Evolutionary conservation across 2,113 vertebrate genomes (phyloP).

Genomic region (Thymallus thymallus): DNA sequence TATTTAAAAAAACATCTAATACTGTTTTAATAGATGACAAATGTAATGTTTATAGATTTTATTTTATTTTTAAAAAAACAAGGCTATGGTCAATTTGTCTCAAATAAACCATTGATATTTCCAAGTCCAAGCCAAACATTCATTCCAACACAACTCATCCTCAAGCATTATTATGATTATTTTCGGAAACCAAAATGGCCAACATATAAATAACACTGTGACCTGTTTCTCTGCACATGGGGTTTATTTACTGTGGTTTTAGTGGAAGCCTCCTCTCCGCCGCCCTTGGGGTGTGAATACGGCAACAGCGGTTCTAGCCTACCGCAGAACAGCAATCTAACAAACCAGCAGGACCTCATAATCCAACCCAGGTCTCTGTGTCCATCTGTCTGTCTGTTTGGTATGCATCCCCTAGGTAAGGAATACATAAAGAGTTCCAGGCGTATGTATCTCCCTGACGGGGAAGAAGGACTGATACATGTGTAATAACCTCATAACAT

Average conservation of each 20-base stretch:
- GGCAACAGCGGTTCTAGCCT: constrained; percentile 41
- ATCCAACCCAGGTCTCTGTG: constrained; percentile 62
- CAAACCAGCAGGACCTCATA: constrained; percentile 61
- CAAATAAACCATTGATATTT: too few species aligned
- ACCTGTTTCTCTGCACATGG: constrained; percentile 63
- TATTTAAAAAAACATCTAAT: too few species aligned
- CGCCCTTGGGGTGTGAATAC: too few species aligned
- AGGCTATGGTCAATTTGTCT: neutral
- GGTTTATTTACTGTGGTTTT: constrained; percentile 66
- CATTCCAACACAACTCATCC: neutral
- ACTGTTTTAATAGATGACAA: too few species aligned
- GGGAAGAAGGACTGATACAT: constrained; percentile 40
- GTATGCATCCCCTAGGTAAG: constrained; percentile 69
- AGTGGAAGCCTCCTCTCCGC: constrained; percentile 48
- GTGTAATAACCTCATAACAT: constrained; percentile 69
- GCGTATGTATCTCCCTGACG: constrained; percentile 45
- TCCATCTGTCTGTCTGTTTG: constrained; percentile 48
- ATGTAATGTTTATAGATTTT: too few species aligned
- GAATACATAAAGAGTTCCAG: constrained; percentile 64
- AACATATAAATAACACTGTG: constrained; percentile 36
- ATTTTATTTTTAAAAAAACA: too few species aligned
- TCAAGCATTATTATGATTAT: neutral
- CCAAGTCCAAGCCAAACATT: neutral
- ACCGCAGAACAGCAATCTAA: constrained; percentile 70
- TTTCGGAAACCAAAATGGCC: neutral